Evolutionary conservation across 2,113 vertebrate genomes (phyloP), one percentile per base, ranked within the genome.

Genomic region (Perca flavescens): DNA sequence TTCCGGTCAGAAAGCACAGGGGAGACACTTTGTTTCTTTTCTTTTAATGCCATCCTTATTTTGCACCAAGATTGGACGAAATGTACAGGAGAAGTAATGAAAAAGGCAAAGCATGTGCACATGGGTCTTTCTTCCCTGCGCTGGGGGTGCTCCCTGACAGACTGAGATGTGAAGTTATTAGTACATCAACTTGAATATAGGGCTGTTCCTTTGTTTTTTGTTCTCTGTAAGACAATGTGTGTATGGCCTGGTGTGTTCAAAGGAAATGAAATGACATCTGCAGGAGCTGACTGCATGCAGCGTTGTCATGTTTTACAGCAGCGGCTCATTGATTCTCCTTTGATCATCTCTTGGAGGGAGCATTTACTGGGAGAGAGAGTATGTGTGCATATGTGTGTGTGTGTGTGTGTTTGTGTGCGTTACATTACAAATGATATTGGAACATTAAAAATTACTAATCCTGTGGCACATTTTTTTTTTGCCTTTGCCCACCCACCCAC

Each of bases 241-340:
- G 46, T 25, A 49, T 34, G 46, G 17, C 62, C 63, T 34, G 25
- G 58, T 50, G 62, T 58, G 60, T 77, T 83, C 74, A 83, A 71
- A 77, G 60, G 67, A 77, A 72, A 71, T 65, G 6, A 79, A 47
- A 54, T 67, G 74, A 67, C 52, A 49, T 70, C 22, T 75, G 64
- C 21, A 72, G 28, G 49, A 76, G 50, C 56, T 14, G 73, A 49
- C 73, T 28, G 40, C 67, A 65, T 36, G 47, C 58, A 58, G 58
- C 2, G 31, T 47, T 77, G 80, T 64, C 80, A 77, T 64, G 74
- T 71, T 83, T 58, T 71, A 64, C 52, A 64, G 73, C 73, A 70
- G 19, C 49, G 28, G 34, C 74, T 58, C 80, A 3, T 28, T 47
- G 65, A 58, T 58, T 34, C 50, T 49, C 12, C 67, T 72, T 83